These are phyloP conservation scores for Varecia variegata DNA, from an alignment of 2,797 vertebrate species.

Conservation along the genomic window DNA sequence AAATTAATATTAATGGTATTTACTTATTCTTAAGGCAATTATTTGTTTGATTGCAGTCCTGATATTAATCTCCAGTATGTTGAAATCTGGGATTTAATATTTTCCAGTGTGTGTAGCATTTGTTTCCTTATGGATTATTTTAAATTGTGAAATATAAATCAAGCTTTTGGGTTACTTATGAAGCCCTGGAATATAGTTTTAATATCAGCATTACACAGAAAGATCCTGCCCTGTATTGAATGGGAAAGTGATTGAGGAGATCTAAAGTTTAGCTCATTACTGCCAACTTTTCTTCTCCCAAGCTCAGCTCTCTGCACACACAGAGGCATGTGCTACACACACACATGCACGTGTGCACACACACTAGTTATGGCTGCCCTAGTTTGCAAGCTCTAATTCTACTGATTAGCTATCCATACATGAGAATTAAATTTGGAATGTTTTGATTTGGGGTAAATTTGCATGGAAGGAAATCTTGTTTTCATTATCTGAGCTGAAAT, in stretches of 20 bases:
- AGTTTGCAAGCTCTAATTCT: conserved; percentile 23
- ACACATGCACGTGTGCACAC: too few relatives aligned
- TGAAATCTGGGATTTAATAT: background rate
- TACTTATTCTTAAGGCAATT: background rate
- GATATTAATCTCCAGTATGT: background rate
- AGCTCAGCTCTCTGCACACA: background rate
- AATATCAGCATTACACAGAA: background rate
- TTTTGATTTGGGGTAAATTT: conserved; percentile 75
- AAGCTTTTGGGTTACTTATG: background rate
- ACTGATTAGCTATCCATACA: conserved; percentile 54
- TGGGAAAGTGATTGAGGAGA: background rate
- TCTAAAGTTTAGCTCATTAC: background rate
- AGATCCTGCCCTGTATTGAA: background rate
- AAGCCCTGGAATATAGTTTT: background rate
- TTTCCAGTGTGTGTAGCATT: background rate
- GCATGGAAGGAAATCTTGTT: conserved; percentile 57
- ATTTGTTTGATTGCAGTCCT: background rate
- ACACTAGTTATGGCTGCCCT: background rate
- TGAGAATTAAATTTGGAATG: conserved; percentile 73
- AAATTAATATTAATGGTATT: background rate
- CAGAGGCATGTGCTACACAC: background rate
- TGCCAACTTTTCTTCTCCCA: background rate
- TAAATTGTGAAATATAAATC: background rate
- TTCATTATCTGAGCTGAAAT: conserved; percentile 71
- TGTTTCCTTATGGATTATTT: background rate